A percentile compares a stretch with the other conserved stretches of the same genome.
Evolutionary conservation across 2,888 invertebrate species (phyloP).

Genomic region (Norana najaformis): DNA sequence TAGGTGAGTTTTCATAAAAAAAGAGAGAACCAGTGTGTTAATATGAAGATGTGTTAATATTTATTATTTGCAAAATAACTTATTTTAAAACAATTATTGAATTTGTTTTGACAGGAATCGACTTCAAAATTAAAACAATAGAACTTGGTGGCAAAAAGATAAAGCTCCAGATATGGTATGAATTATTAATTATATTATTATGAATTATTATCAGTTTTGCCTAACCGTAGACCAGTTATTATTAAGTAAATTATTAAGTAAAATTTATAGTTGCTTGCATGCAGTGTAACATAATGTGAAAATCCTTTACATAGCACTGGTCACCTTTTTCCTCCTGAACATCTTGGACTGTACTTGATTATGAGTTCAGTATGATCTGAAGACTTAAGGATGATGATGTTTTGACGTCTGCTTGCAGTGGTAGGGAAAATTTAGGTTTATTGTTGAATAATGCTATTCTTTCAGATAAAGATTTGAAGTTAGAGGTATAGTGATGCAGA

Average conservation of each 20-base stretch:
- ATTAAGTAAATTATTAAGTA: too few relatives aligned
- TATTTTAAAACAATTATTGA: background rate
- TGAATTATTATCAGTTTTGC: background rate
- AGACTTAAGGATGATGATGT: background rate
- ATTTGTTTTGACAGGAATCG: constrained; percentile 76
- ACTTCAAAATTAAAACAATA: constrained; percentile 97
- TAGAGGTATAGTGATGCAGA: too few relatives aligned
- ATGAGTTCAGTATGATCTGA: background rate
- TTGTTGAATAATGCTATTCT: background rate
- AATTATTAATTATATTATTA: background rate
- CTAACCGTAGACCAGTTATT: background rate
- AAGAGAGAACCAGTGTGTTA: too few relatives aligned
- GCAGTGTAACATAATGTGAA: background rate
- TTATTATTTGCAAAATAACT: background rate
- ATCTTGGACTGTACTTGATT: background rate
- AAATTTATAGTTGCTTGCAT: background rate
- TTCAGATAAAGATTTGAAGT: background rate
- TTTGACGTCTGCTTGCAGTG: background rate
- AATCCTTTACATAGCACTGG: background rate
- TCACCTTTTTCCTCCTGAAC: background rate
- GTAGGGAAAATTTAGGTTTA: background rate
- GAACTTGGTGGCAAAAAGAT: constrained; percentile 94
- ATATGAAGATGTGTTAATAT: background rate
- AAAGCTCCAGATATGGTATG: constrained; percentile 94
- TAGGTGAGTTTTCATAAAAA: background rate